phyloP scores from a whole-genome alignment of 2,113 vertebrate genomes.

The Paedocypris sp. region DNA sequence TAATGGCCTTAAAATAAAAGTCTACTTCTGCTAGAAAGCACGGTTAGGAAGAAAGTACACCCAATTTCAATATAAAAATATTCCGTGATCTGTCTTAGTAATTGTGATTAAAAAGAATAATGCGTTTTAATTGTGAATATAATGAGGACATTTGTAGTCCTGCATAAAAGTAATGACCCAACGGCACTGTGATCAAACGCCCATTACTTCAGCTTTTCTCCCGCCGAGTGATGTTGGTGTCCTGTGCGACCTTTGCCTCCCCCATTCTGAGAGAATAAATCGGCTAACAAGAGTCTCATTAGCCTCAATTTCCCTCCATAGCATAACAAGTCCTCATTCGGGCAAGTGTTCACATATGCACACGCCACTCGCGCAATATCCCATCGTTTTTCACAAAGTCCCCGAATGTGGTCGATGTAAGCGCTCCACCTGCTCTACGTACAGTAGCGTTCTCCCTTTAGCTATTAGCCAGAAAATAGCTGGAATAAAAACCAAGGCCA shows the following conservation, averaged over 20 bases:
- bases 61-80: no score
- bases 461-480: neutral
- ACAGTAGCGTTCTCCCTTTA: neutral
- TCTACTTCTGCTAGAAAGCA: no score
- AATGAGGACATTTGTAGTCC: no score
- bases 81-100: no score
- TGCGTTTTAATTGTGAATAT: no score
- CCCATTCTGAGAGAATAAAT: conserved; percentile 29
- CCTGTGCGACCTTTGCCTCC: conserved; percentile 23
- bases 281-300: conserved; percentile 36
- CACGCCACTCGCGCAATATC: neutral
- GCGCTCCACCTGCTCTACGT: neutral
- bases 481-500: neutral
- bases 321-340: neutral
- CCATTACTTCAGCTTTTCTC: conserved; percentile 19
- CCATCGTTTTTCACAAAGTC: neutral
- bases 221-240: conserved; percentile 3
- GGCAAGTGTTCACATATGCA: neutral
- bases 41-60: no score
- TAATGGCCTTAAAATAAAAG: no score
- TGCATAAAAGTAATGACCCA: neutral
- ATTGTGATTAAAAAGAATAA: no score
- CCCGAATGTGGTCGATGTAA: neutral
- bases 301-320: conserved; percentile 15
- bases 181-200: conserved; percentile 15